These are phyloP conservation scores for Zygogramma bicolorata DNA, from an alignment of 2,888 invertebrate species.

Conservation along the genomic window DNA sequence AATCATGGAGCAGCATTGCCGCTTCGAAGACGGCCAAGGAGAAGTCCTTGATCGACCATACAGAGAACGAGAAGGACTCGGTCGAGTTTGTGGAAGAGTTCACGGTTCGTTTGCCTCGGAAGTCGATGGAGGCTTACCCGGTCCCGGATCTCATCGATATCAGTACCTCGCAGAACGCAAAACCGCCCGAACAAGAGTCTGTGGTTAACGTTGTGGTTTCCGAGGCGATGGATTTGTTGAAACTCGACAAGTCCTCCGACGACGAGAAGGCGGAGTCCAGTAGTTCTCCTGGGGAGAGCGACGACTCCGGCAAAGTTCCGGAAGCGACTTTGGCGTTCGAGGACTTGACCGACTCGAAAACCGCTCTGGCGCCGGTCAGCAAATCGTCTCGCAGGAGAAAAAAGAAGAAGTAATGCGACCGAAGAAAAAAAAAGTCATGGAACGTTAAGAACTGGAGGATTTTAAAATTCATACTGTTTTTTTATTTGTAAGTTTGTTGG, in stretches of 20 bases:
- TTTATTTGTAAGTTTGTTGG: background rate
- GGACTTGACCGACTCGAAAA: conserved; percentile 58
- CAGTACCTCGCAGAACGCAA: conserved; percentile 47
- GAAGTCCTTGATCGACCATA: conserved; percentile 37
- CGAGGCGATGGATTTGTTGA: conserved; percentile 58
- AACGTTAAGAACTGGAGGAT: background rate
- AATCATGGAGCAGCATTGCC: conserved; percentile 72
- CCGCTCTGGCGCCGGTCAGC: conserved; percentile 46
- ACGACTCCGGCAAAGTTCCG: conserved; percentile 66
- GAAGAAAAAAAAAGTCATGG: background rate
- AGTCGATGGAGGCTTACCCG: conserved; percentile 28
- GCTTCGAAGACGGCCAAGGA: conserved; percentile 57
- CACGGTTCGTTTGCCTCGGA: conserved; percentile 50
- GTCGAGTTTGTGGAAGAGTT: conserved; percentile 49
- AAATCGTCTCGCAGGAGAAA: conserved; percentile 69
- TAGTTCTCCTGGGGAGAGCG: conserved; percentile 71
- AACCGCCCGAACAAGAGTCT: conserved; percentile 24
- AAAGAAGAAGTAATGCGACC: conserved; percentile 71
- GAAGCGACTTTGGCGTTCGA: conserved; percentile 53
- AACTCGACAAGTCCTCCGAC: conserved; percentile 70
- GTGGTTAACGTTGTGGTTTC: conserved; percentile 30
- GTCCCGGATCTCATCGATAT: conserved; percentile 54
- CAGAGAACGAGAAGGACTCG: conserved; percentile 44
- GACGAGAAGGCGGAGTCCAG: conserved; percentile 70
- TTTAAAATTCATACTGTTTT: background rate